phyloP scores from a whole-genome alignment of 1,140 invertebrate species.

The Onthophagus taurus region DNA sequence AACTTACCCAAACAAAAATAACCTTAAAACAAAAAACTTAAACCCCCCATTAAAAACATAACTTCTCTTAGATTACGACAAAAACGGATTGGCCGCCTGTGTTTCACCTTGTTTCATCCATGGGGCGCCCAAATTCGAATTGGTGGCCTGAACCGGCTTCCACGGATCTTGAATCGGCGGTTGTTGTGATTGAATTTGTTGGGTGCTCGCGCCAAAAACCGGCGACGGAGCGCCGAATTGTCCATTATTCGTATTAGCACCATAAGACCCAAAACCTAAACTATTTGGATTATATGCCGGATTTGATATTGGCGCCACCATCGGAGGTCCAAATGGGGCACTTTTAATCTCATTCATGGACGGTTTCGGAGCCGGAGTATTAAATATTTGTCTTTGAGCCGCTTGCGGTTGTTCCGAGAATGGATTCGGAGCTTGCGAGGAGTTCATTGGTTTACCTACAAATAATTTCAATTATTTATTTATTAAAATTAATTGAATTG shows the following conservation, averaged over 20 bases:
- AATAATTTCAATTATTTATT: too few species aligned
- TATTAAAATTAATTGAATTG: too few species aligned
- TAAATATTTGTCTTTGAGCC: conserved; percentile 30
- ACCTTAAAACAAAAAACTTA: too few species aligned
- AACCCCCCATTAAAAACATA: too few species aligned
- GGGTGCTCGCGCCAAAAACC: conserved; percentile 13
- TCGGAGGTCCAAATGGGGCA: conserved; percentile 33
- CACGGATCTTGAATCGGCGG: conserved; percentile 29
- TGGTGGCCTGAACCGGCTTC: conserved; percentile 25
- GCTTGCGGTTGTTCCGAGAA: conserved; percentile 35
- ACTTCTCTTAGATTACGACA: too few species aligned
- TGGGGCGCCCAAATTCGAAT: conserved; percentile 21
- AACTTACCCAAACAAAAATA: too few species aligned
- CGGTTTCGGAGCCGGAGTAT: conserved; percentile 35
- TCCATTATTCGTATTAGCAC: neutral
- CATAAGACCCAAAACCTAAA: conserved; percentile 1
- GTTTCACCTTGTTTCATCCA: conserved; percentile 33
- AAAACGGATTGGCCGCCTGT: conserved; percentile 35
- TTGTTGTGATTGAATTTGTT: conserved; percentile 5
- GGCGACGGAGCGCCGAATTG: conserved; percentile 13
- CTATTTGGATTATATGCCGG: neutral
- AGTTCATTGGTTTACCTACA: too few species aligned
- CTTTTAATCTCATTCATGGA: conserved; percentile 48
- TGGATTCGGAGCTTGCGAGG: too few species aligned
- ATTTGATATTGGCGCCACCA: neutral